Percentiles rank a stretch among this genome's conserved stretches.
These are phyloP conservation scores for Dolichallabes microphthalmus DNA, from an alignment of 2,113 vertebrate species.

Conservation along the genomic window DNA sequence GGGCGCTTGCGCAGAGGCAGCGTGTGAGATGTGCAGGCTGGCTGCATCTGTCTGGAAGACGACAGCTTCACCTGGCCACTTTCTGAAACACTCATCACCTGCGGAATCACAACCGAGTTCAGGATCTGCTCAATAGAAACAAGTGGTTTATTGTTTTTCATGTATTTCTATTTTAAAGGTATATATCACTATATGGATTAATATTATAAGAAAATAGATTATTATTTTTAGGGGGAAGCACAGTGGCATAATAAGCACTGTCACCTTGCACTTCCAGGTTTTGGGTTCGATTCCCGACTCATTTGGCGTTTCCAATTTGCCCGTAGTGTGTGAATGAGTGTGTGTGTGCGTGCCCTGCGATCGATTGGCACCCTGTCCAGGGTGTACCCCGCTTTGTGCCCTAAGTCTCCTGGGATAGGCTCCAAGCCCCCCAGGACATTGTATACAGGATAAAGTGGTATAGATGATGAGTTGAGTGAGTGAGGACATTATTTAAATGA, in stretches of 20 bases:
- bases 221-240: not conserved
- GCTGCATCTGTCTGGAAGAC: conserved; percentile 33
- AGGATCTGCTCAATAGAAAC: not conserved
- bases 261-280: no score
- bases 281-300: no score
- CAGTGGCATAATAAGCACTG: no score
- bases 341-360: no score
- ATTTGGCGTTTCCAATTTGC: no score
- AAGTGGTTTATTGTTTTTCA: not conserved
- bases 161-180: not conserved
- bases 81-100: conserved; percentile 68
- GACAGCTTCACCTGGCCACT: not conserved
- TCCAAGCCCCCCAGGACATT: no score
- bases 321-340: no score
- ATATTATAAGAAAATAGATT: not conserved
- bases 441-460: no score
- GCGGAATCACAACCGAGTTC: conserved; percentile 21
- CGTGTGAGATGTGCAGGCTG: not conserved
- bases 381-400: no score
- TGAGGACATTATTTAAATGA: not conserved
- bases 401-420: no score
- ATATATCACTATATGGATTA: not conserved
- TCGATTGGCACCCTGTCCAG: no score
- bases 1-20: conserved; percentile 58
- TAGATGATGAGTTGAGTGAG: no score